Percentiles rank a stretch among this genome's conserved stretches.
These are phyloP conservation scores for Conger conger DNA, from an alignment of 2,113 vertebrate species.

Conservation along the genomic window DNA sequence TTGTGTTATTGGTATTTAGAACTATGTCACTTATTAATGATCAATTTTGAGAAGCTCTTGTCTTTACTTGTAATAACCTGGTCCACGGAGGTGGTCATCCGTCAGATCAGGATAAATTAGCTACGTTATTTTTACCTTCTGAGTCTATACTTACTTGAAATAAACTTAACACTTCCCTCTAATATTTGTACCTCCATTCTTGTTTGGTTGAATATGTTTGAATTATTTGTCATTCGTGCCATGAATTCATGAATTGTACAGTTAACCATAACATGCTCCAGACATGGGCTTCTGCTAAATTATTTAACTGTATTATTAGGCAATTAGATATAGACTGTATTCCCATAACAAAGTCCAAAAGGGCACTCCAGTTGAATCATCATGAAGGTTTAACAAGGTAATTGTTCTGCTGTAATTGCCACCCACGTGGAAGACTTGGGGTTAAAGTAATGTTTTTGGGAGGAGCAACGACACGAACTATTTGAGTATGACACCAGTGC, in stretches of 20 bases:
- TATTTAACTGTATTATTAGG: not conserved
- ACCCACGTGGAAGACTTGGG: not conserved
- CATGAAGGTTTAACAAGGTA: not conserved
- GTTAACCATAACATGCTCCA: no score
- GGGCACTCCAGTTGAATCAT: conserved; percentile 14
- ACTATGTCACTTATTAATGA: no score
- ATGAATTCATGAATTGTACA: not conserved
- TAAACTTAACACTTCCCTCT: not conserved
- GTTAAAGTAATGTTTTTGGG: not conserved
- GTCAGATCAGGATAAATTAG: not conserved
- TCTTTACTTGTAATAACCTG: not conserved
- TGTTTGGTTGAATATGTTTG: not conserved
- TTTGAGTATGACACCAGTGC: not conserved
- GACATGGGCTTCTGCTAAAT: not conserved
- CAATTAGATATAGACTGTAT: not conserved
- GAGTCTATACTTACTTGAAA: not conserved
- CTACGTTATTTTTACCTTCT: not conserved
- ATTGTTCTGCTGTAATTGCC: not conserved
- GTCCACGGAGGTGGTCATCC: not conserved
- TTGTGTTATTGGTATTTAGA: no score
- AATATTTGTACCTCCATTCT: not conserved
- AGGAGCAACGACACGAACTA: not conserved
- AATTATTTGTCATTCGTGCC: not conserved
- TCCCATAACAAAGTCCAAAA: conserved; percentile 32
- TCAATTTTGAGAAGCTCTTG: not conserved